Percentiles rank a stretch among this genome's conserved stretches.
These are phyloP conservation scores for Ochotona princeps DNA, from an alignment of 2,113 vertebrate genomes.

Conservation along the genomic window DNA sequence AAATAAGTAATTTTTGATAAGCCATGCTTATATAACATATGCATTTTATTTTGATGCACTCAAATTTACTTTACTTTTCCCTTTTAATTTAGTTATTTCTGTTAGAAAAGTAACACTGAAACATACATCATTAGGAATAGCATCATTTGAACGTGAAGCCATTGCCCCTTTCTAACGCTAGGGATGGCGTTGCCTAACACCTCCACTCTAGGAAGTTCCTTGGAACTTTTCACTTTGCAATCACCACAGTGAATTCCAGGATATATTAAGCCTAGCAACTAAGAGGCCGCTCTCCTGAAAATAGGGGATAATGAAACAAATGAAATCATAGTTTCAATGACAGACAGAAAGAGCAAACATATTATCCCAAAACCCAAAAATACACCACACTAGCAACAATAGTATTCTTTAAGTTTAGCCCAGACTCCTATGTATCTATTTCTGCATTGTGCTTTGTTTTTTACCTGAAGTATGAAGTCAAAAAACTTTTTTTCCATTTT, in stretches of 20 bases:
- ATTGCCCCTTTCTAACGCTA: neutral
- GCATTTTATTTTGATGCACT: neutral
- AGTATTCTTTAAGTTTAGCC: conserved; percentile 40
- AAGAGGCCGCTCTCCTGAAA: conserved; percentile 24
- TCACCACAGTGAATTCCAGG: neutral
- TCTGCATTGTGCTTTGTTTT: conserved; percentile 58
- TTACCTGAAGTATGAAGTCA: conserved; percentile 55
- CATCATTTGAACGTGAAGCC: conserved; percentile 26
- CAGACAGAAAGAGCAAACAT: conserved; percentile 49
- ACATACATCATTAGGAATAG: neutral
- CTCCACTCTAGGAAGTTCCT: conserved; percentile 1
- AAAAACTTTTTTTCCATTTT: conserved; percentile 50
- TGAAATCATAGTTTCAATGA: conserved; percentile 64
- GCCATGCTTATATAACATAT: conserved; percentile 4
- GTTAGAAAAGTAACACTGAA: conserved; percentile 45
- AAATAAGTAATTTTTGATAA: conserved; percentile 51
- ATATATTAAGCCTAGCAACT: conserved; percentile 16
- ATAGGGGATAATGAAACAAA: conserved; percentile 52
- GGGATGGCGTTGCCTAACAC: neutral
- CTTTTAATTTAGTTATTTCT: conserved; percentile 35
- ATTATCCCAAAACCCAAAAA: conserved; percentile 46
- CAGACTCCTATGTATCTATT: conserved; percentile 46
- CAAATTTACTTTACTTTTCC: conserved; percentile 13
- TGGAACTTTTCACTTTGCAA: conserved; percentile 35
- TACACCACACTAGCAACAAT: conserved; percentile 16